These are phyloP conservation scores for Drosophila nigromelanica DNA, from an alignment of 1,140 invertebrate genomes.

Conservation along the genomic window DNA sequence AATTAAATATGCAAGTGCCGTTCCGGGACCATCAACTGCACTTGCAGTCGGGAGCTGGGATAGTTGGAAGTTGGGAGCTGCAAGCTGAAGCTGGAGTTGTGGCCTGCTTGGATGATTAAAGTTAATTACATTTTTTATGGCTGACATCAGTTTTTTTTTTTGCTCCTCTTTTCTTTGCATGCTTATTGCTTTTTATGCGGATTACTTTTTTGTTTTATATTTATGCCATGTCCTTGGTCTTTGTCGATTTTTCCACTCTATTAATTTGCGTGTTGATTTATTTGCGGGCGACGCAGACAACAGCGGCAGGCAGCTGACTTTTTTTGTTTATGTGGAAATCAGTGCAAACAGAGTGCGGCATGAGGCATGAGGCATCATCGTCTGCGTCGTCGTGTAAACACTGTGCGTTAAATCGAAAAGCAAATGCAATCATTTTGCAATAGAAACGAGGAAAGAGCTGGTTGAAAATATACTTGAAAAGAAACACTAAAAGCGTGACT, in stretches of 20 bases:
- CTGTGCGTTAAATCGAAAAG: slow-evolving; percentile 54
- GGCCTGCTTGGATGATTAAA: slow-evolving; percentile 70
- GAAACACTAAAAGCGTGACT: not conserved
- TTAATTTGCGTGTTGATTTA: slow-evolving; percentile 77
- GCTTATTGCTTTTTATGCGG: slow-evolving; percentile 35
- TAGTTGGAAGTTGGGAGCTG: no score
- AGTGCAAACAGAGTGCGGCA: slow-evolving; percentile 29
- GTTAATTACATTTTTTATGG: slow-evolving; percentile 81
- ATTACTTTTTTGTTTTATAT: slow-evolving; percentile 35
- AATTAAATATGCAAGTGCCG: slow-evolving; percentile 75
- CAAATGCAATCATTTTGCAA: slow-evolving; percentile 33
- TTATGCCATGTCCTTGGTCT: slow-evolving; percentile 65
- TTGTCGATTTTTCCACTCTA: slow-evolving; percentile 75
- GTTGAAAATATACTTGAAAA: not conserved
- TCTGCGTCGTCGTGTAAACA: slow-evolving; percentile 29
- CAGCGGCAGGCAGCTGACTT: slow-evolving; percentile 23
- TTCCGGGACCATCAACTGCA: slow-evolving; percentile 25
- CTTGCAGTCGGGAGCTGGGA: slow-evolving; percentile 19
- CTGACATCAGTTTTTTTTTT: slow-evolving; percentile 52
- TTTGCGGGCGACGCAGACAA: slow-evolving; percentile 39
- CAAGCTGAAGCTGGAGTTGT: slow-evolving; percentile 21
- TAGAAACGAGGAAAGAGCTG: not conserved
- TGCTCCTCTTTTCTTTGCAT: not conserved
- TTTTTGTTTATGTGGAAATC: slow-evolving; percentile 58
- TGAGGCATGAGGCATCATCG: slow-evolving; percentile 11